Conservation (phyloP, 1,140 invertebrate species). For the Sarcophaga peregrina region DNA sequence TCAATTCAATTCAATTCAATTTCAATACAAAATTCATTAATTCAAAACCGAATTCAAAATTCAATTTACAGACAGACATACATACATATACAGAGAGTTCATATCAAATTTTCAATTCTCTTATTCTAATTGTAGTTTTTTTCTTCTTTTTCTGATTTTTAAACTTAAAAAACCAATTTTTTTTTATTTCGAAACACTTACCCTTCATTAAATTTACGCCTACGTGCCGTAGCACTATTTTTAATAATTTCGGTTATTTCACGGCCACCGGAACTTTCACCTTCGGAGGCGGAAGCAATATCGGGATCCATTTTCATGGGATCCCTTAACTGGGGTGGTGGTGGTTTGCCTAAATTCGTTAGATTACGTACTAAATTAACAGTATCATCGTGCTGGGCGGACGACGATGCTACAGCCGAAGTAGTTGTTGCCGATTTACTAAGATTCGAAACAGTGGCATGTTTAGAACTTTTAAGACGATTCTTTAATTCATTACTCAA, state of each 20-base stretch:
- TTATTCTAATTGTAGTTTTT: no score
- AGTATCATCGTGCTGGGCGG: conserved; percentile 57
- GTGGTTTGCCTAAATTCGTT: conserved; percentile 54
- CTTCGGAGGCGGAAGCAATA: conserved; percentile 67
- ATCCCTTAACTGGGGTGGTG: conserved; percentile 34
- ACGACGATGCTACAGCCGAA: conserved; percentile 42
- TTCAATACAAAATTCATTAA: no score
- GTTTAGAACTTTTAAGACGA: conserved; percentile 60
- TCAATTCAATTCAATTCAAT: no score
- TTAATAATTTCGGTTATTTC: conserved; percentile 71
- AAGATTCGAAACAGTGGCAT: conserved; percentile 62
- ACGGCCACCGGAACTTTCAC: conserved; percentile 70
- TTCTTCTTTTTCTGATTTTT: no score
- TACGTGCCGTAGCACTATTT: conserved; percentile 67
- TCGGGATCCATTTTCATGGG: conserved; percentile 18
- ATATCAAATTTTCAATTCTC: no score
- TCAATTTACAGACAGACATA: no score
- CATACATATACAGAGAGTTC: no score
- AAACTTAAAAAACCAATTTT: not conserved
- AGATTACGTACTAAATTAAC: conserved; percentile 62
- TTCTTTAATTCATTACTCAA: conserved; percentile 64
- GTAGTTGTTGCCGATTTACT: conserved; percentile 60
- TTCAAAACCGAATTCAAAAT: no score
- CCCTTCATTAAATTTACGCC: conserved; percentile 58
- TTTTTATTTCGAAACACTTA: conserved; percentile 45